These are phyloP conservation scores for Psilopsiagon aymara DNA, from an alignment of 2,113 vertebrate species.

Conservation along the genomic window DNA sequence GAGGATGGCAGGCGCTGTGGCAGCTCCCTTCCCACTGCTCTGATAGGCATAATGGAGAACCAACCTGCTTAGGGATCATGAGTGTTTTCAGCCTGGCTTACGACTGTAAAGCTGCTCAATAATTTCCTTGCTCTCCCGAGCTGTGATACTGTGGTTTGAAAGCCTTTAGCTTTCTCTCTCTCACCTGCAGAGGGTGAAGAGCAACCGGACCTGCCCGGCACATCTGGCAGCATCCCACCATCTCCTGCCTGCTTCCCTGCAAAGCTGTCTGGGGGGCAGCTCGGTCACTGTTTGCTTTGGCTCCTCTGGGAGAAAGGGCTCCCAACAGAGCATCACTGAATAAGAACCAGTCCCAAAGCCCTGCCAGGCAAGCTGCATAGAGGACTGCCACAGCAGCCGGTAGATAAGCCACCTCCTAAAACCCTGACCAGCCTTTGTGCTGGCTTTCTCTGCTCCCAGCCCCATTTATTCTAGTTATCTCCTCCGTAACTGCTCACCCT, in stretches of 20 bases:
- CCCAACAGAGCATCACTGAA: not conserved
- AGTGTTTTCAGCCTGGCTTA: not conserved
- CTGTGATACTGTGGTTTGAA: not conserved
- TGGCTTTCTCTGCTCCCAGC: not conserved
- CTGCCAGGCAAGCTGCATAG: not conserved
- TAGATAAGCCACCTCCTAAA: not conserved
- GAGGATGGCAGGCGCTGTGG: accelerated
- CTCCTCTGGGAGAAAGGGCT: not conserved
- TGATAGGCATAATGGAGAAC: not conserved
- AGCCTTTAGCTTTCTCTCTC: not conserved
- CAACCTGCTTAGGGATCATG: not conserved
- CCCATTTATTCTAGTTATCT: not conserved
- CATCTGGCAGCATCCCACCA: accelerated
- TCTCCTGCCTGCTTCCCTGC: not conserved
- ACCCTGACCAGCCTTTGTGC: accelerated
- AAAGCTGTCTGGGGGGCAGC: not conserved
- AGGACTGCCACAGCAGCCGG: not conserved
- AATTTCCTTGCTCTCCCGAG: not conserved
- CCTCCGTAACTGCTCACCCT: not conserved
- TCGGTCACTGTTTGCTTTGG: not conserved
- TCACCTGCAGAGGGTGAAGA: not conserved
- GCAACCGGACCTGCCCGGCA: not conserved
- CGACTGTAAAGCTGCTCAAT: not conserved
- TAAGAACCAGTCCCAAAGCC: not conserved
- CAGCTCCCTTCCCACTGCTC: not conserved